phyloP scores from a whole-genome alignment of 2,113 vertebrate species.

The Pyrgilauda ruficollis region DNA sequence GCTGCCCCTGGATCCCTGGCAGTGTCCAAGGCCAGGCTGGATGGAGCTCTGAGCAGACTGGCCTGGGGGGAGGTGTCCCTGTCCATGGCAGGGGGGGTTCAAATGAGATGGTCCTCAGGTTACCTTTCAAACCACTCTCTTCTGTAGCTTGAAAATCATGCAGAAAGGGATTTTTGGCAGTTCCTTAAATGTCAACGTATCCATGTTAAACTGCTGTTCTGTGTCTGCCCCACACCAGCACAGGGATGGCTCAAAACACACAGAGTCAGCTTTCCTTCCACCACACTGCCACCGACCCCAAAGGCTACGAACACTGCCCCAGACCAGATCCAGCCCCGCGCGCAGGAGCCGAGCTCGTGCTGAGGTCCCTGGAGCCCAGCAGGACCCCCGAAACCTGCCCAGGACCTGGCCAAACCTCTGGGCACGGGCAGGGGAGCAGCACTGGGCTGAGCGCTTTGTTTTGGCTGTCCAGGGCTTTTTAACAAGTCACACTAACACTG shows the following conservation, averaged over 20 bases:
- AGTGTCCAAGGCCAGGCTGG: not conserved
- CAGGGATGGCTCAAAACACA: not conserved
- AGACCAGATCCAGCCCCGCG: not conserved
- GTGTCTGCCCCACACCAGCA: not conserved
- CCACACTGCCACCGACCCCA: rapidly evolving
- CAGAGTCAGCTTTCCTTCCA: not conserved
- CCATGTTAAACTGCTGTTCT: not conserved
- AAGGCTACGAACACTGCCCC: not conserved
- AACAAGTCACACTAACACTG: slow-evolving; percentile 49
- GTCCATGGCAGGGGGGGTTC: rapidly evolving
- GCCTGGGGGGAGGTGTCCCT: rapidly evolving
- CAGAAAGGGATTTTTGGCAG: not conserved
- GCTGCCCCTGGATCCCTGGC: not conserved
- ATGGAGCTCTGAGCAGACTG: rapidly evolving
- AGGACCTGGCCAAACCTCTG: not conserved
- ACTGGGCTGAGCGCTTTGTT: not conserved
- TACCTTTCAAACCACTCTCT: not conserved
- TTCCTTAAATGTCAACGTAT: not conserved
- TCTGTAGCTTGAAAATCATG: not conserved
- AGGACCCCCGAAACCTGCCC: not conserved
- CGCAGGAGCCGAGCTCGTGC: not conserved
- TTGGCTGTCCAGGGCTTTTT: slow-evolving; percentile 21
- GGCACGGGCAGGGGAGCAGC: not conserved
- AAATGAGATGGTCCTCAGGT: not conserved
- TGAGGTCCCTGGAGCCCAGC: not conserved